phyloP scores from a whole-genome alignment of 2,888 invertebrate genomes.

The Troides aeacus region DNA sequence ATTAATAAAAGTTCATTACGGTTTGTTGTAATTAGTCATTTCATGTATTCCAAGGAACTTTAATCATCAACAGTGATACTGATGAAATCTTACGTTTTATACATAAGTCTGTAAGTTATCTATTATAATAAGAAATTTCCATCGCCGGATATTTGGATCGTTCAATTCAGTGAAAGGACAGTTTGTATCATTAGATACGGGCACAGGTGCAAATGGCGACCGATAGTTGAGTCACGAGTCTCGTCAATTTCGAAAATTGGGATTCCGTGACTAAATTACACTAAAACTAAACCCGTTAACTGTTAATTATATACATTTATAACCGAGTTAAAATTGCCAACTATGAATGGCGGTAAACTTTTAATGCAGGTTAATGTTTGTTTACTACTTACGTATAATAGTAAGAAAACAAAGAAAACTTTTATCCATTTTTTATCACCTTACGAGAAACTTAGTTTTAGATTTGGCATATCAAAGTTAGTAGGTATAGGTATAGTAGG shows the following conservation, averaged over 20 bases:
- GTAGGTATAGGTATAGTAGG: too few relatives aligned
- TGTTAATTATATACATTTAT: conserved; percentile 3
- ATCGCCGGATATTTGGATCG: conserved; percentile 11
- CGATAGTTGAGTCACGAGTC: conserved; percentile 21
- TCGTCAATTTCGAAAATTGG: conserved; percentile 19
- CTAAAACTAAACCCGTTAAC: conserved; percentile 9
- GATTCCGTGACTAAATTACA: conserved; percentile 20
- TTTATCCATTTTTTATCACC: too few relatives aligned
- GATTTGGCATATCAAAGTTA: too few relatives aligned
- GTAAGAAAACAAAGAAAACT: too few relatives aligned
- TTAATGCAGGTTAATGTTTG: background rate
- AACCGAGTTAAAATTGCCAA: background rate
- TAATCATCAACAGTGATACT: background rate
- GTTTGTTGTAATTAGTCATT: too few relatives aligned
- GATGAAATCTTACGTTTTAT: background rate
- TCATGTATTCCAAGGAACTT: too few relatives aligned
- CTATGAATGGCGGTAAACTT: background rate
- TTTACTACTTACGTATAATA: background rate
- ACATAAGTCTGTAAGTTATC: background rate
- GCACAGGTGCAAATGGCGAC: conserved; percentile 18
- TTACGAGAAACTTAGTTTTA: too few relatives aligned
- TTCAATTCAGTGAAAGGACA: conserved; percentile 23
- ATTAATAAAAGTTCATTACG: too few relatives aligned
- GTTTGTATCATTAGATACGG: conserved; percentile 23
- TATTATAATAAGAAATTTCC: background rate